Base-by-base conservation (phyloP, 2,888 invertebrate genomes). In the Therioaphis trifolii region DNA sequence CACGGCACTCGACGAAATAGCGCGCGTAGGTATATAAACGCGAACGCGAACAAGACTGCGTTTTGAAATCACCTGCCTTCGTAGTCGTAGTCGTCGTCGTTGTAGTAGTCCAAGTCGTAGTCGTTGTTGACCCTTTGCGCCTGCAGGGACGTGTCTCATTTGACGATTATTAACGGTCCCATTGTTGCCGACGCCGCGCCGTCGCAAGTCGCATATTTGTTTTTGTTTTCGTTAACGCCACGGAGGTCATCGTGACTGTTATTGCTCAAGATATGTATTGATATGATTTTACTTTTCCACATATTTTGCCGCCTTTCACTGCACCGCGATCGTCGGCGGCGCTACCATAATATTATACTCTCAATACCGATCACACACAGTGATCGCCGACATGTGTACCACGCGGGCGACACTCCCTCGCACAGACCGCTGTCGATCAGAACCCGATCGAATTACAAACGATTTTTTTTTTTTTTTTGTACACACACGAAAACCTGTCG, bases 271-370 rank as follows among this genome's bases (percentile, higher is more conserved):
- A 12, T n/a, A 15, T 2, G 21, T 40, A 1, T 12, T 52, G 21
- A 68, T 68, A 68, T 69, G 63, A 76, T 43, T 71, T 80, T 71
- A 69, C 69, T 79, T 71, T 58, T 80, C 24, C 52, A 52, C 68
- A 55, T 76, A n/a, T n/a, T n/a, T 71, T 71, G 40, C 43, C 71
- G 29, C 71, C 80, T 80, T 80, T 80, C 80, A 80, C 80, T 58
- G n/a, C 4, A 55, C 21, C 11, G 29, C 46, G 21, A 49, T 52
- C 40, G 40, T n/a, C 49, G 4, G 49, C 69, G n/a, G 69, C 58
- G 0, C 71, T 24, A 55, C 27, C 35, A 24, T 68, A n/a, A n/a
- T n/a, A n/a, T n/a, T n/a, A n/a, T n/a, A 76, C 63, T 61, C 61
- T 35, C n/a, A 55, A 69, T 69, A 69, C 55, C 15, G n/a, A 69